Evolutionary conservation across 92 coral and sea anemone species (phyloP).

Genomic region (Porites cylindrica): DNA sequence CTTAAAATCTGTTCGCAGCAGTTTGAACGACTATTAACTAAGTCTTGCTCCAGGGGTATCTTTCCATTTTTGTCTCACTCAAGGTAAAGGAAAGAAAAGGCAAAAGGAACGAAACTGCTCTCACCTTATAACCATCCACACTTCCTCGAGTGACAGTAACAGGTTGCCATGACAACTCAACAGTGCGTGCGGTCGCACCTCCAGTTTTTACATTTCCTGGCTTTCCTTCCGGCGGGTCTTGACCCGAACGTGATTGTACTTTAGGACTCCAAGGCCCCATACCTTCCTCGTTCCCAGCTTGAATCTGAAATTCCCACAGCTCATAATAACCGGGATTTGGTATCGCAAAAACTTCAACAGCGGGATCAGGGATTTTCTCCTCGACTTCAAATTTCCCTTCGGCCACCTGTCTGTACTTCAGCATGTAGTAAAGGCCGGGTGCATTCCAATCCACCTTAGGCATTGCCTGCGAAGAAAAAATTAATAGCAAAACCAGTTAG

Average conservation of each 20-base stretch:
- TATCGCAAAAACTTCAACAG: constrained; percentile 35
- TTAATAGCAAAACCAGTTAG: too few relatives aligned
- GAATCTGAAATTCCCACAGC: constrained; percentile 79
- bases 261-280: constrained; percentile 68
- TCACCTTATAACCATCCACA: constrained; percentile 87
- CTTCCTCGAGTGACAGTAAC: constrained; percentile 71
- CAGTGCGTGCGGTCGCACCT: constrained; percentile 59
- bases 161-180: constrained; percentile 75
- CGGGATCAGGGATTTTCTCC: constrained; percentile 19
- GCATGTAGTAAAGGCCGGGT: constrained; percentile 55
- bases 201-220: constrained; percentile 56
- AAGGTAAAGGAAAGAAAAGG: too few relatives aligned
- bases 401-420: constrained; percentile 41
- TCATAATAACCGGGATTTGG: constrained; percentile 81
- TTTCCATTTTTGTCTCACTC: too few relatives aligned
- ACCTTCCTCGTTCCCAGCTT: constrained; percentile 63
- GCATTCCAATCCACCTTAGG: constrained; percentile 64
- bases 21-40: too few relatives aligned
- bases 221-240: constrained; percentile 69
- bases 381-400: not conserved
- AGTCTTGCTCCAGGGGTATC: too few relatives aligned
- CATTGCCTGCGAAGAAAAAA: too few relatives aligned
- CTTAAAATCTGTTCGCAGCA: too few relatives aligned
- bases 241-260: constrained; percentile 78
- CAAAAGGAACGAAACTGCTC: not conserved